phyloP scores from a whole-genome alignment of 2,797 vertebrate genomes.

The Karalla daura region DNA sequence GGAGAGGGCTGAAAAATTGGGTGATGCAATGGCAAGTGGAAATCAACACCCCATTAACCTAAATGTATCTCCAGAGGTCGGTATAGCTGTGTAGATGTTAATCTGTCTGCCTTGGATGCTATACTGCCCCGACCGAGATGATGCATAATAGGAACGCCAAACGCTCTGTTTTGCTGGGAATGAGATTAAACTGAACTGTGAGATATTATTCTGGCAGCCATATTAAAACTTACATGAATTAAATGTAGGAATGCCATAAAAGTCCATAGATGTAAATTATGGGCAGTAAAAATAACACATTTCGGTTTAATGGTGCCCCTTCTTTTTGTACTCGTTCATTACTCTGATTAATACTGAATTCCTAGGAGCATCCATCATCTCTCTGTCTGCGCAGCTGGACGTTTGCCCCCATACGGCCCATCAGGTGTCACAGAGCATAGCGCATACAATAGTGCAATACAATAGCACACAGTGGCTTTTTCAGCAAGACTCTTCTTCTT shows the following conservation, averaged over 20 bases:
- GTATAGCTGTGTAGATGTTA: slow-evolving; percentile 7
- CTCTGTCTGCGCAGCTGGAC: not conserved
- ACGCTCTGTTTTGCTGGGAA: not conserved
- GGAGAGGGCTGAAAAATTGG: slow-evolving; percentile 36
- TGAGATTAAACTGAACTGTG: not conserved
- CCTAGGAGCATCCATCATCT: not conserved
- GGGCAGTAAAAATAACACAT: not conserved
- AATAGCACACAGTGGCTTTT: no score
- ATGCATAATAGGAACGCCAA: slow-evolving; percentile 7
- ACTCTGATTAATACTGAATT: no score
- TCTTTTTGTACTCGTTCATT: not conserved
- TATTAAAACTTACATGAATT: not conserved
- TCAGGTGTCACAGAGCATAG: no score
- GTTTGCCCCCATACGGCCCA: not conserved
- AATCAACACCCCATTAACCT: slow-evolving; percentile 47
- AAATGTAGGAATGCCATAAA: not conserved
- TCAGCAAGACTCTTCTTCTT: no score
- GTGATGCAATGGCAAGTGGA: slow-evolving; percentile 33
- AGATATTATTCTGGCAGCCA: not conserved
- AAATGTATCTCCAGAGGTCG: slow-evolving; percentile 46
- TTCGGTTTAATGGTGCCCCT: not conserved
- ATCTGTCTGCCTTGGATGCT: slow-evolving; percentile 10
- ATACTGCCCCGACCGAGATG: slow-evolving; percentile 6
- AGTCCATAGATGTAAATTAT: not conserved
- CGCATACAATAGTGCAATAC: not conserved